Conservation (phyloP, 2,797 vertebrate species). For the Amphiprion clarkii region DNA sequence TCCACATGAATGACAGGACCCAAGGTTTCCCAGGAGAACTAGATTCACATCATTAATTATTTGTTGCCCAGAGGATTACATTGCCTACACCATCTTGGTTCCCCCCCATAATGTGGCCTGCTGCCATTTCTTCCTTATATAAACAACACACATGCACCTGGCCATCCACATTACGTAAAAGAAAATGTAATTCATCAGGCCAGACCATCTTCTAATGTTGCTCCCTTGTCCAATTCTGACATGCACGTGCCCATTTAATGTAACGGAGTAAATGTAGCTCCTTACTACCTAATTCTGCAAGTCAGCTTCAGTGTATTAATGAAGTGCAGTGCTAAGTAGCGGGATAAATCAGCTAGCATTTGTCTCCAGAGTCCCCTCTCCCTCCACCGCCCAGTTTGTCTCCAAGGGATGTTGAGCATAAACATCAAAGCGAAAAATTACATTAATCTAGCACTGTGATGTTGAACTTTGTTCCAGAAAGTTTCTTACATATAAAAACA, state of each 20-base stretch:
- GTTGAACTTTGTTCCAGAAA: slow-evolving; percentile 74
- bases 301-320: slow-evolving; percentile 39
- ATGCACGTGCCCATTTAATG: not conserved
- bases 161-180: too few species aligned
- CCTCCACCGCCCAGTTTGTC: slow-evolving; percentile 60
- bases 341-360: slow-evolving; percentile 62
- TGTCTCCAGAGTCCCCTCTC: slow-evolving; percentile 59
- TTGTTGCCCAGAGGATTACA: too few species aligned
- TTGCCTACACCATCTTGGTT: too few species aligned
- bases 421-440: slow-evolving; percentile 74
- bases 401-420: slow-evolving; percentile 65
- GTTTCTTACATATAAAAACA: slow-evolving; percentile 72
- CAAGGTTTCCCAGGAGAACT: too few species aligned
- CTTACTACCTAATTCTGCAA: not conserved
- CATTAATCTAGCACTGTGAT: slow-evolving; percentile 69
- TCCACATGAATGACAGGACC: too few species aligned
- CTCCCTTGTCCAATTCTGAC: too few species aligned
- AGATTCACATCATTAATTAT: too few species aligned
- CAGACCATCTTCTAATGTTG: too few species aligned
- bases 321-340: slow-evolving; percentile 58
- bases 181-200: too few species aligned
- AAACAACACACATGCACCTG: too few species aligned
- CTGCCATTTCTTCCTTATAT: too few species aligned
- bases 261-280: not conserved
- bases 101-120: too few species aligned